Conservation (phyloP, 2,797 vertebrate species). For the Epinephelus coioides region DNA sequence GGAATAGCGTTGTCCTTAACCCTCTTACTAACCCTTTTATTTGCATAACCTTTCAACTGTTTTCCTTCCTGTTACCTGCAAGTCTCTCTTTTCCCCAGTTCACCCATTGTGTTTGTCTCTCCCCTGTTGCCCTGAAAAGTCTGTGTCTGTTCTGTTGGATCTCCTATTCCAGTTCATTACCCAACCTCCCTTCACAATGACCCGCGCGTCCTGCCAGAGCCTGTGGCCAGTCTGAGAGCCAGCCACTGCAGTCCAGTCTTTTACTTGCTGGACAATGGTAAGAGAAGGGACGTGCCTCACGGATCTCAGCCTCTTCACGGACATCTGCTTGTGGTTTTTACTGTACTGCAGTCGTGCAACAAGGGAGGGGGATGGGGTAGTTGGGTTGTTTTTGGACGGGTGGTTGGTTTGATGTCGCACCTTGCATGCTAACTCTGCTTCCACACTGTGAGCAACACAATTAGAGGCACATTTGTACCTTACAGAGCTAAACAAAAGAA, state of each 20-base stretch:
- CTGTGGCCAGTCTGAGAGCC: constrained; percentile 87
- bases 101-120: constrained; percentile 65
- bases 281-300: constrained; percentile 72
- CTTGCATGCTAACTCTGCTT: constrained; percentile 75
- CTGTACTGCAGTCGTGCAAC: constrained; percentile 44
- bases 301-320: constrained; percentile 60
- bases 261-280: constrained; percentile 92
- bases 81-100: constrained; percentile 63
- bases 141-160: constrained; percentile 83
- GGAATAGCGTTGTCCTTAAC: constrained; percentile 12
- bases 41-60: constrained; percentile 58
- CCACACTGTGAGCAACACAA: constrained; percentile 76
- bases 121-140: constrained; percentile 74
- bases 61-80: constrained; percentile 62
- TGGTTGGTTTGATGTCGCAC: constrained; percentile 65
- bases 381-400: constrained; percentile 32
- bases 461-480: background rate
- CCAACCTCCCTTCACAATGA: constrained; percentile 87
- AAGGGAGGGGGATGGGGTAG: constrained; percentile 5
- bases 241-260: constrained; percentile 90
- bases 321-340: constrained; percentile 70
- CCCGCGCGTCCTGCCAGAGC: constrained; percentile 84
- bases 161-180: constrained; percentile 88
- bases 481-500: background rate
- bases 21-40: constrained; percentile 39